phyloP scores from a whole-genome alignment of 1,140 invertebrate species.

The Heliothis subflexa region DNA sequence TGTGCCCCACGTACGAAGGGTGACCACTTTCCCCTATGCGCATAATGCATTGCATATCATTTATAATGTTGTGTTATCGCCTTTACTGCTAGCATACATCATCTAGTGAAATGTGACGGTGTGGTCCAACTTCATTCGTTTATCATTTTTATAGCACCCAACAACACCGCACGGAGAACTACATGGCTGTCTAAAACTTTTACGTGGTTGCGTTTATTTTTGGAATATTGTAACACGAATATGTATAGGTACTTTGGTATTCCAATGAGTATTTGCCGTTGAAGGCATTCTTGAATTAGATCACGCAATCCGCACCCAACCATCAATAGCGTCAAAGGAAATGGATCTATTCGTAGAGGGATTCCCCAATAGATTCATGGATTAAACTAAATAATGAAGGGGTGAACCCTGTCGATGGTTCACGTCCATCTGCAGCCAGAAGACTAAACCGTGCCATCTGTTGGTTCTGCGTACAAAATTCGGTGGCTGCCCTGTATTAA shows the following conservation, averaged over 20 bases:
- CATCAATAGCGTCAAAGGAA: neutral
- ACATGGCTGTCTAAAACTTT: slow-evolving; percentile 27
- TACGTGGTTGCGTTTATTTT: slow-evolving; percentile 25
- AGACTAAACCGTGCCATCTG: slow-evolving; percentile 27
- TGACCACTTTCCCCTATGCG: no score
- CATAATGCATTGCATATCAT: slow-evolving; percentile 39
- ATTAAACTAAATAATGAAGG: slow-evolving; percentile 37
- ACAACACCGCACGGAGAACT: slow-evolving; percentile 34
- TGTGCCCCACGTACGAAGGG: no score
- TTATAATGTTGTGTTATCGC: slow-evolving; percentile 44
- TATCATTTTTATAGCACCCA: slow-evolving; percentile 64
- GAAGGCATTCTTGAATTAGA: neutral
- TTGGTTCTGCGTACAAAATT: slow-evolving; percentile 25
- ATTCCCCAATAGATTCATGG: slow-evolving; percentile 31
- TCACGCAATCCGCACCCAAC: neutral
- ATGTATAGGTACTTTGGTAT: neutral
- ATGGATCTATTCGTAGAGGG: neutral
- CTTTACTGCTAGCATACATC: slow-evolving; percentile 28
- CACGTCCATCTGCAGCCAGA: slow-evolving; percentile 5
- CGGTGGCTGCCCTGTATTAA: neutral
- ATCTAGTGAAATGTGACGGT: slow-evolving; percentile 36
- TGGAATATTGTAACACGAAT: neutral
- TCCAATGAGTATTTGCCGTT: neutral
- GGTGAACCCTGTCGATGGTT: slow-evolving; percentile 30
- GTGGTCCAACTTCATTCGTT: slow-evolving; percentile 50